Conservation (phyloP, 2,888 invertebrate genomes). For the Thera britannica region DNA sequence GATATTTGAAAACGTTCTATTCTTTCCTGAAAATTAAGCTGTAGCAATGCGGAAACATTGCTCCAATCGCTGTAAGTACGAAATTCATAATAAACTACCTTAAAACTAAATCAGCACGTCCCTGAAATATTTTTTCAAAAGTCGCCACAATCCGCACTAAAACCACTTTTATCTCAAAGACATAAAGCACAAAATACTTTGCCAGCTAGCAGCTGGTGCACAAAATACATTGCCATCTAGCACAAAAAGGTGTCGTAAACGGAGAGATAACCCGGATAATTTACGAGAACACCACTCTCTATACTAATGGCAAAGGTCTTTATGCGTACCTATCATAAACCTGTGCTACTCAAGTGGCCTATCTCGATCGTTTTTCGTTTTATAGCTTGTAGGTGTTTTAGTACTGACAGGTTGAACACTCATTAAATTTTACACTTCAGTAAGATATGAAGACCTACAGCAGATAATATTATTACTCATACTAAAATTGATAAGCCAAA, state of each 20-base stretch:
- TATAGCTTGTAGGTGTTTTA: neutral
- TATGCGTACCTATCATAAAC: constrained; percentile 59
- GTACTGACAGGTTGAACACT: neutral
- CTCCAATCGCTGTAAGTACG: no score
- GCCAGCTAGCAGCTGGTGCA: neutral
- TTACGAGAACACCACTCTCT: constrained; percentile 57
- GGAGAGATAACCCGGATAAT: constrained; percentile 65
- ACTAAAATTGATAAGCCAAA: no score
- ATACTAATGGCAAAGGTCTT: constrained; percentile 66
- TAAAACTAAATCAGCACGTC: no score
- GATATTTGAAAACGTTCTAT: no score
- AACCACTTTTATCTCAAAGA: neutral
- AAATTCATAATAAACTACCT: no score
- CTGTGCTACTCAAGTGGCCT: constrained; percentile 50
- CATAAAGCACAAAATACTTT: constrained; percentile 1
- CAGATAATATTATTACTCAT: no score
- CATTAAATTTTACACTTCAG: neutral
- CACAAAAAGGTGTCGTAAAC: constrained; percentile 46
- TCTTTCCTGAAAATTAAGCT: no score
- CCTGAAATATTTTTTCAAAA: no score
- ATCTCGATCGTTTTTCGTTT: constrained; percentile 40
- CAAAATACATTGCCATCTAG: neutral
- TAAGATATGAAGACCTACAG: no score
- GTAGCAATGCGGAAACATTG: no score
- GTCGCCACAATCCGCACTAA: no score